Conservation (phyloP, 2,797 vertebrate species). For the Babyrousa celebensis region DNA sequence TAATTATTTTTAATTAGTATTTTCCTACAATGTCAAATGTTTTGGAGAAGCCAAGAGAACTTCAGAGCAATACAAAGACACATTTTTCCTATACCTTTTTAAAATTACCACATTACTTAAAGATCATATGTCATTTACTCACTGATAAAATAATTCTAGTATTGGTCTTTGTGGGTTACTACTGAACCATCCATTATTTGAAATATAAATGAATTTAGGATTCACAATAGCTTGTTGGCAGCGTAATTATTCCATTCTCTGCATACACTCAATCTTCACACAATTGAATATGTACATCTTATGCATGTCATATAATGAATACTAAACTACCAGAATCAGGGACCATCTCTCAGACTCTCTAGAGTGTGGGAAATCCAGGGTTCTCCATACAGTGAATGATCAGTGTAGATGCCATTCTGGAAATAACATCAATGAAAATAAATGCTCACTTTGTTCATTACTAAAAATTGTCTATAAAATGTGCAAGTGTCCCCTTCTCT, state of each 20-base stretch:
- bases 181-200: background rate
- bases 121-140: slow-evolving; percentile 48
- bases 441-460: background rate
- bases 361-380: slow-evolving; percentile 36
- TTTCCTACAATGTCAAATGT: slow-evolving; percentile 7
- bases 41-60: slow-evolving; percentile 31
- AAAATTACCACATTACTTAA: slow-evolving; percentile 17
- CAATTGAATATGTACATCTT: slow-evolving; percentile 24
- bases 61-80: background rate
- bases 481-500: background rate
- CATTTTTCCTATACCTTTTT: background rate
- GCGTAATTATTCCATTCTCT: slow-evolving; percentile 43
- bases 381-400: background rate
- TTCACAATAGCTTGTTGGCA: slow-evolving; percentile 58
- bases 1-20: slow-evolving; percentile 54
- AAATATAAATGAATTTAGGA: slow-evolving; percentile 34
- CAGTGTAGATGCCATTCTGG: background rate
- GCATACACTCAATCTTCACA: background rate
- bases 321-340: background rate
- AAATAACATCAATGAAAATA: slow-evolving; percentile 28
- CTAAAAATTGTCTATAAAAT: slow-evolving; percentile 7
- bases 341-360: background rate
- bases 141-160: slow-evolving; percentile 54
- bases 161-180: slow-evolving; percentile 38
- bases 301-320: slow-evolving; percentile 21